Evolutionary conservation across 2,888 invertebrate genomes (phyloP), one percentile per base, ranked within the genome.

Genomic region (Noctua comes): DNA sequence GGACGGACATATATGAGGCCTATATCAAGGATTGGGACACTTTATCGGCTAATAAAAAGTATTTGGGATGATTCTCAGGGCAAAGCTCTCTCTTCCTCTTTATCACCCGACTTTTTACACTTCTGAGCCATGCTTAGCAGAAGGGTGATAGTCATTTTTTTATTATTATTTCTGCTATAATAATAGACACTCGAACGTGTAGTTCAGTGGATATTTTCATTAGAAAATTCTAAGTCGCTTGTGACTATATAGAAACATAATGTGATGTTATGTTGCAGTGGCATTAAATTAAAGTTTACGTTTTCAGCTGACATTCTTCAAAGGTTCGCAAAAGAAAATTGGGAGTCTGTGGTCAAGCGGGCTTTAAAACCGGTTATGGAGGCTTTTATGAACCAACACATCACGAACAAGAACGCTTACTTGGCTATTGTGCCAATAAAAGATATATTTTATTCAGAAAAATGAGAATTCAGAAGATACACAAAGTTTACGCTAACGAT

Each of bases 291-390:
- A 24, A 21, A 24, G 0, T 21, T 40, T 16, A 21, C 4, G 11
- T n/a, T 73, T 76, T 31, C 43, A 76, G 76, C 64, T 65, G 74
- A 73, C 31, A 13, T 43, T 64, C 51, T 74, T n/a, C 51, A 43
- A 54, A 27, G 31, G 43, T 76, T 46, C 6, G 68, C 68, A 27
- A 31, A 31, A 31, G 31, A 73, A 51, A 51, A 76, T 51, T 76
- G 51, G 73, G 1, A 73, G 27, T 76, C 24, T 73, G 31, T 73
- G 11, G 51, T 51, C 24, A 73, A 31, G 1, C 18, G 27, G 10
- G 24, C 13, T 18, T 31, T 62, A 8, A 48, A 36, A 31, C 40
- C 40, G 51, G 1, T 40, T 3, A 64, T 73, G 51, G 76, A 73
- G 11, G 62, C 24, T 2, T 73, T 76, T n/a, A 64, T 76, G 76